phyloP scores from a whole-genome alignment of 2,888 invertebrate species.

The Coenonympha arcania region DNA sequence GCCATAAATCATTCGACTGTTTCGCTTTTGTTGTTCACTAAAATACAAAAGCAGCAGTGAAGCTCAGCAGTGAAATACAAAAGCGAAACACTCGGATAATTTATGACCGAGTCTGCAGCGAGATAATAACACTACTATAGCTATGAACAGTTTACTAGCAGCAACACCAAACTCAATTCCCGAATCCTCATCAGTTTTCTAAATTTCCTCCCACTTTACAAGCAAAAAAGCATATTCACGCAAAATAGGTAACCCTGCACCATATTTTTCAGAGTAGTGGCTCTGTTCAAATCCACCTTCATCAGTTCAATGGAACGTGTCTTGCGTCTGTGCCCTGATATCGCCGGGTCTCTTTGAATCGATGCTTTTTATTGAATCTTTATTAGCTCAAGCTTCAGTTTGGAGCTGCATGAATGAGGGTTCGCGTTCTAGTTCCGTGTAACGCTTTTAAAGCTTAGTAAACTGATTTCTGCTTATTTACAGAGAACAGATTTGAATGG shows the following conservation, averaged over 20 bases:
- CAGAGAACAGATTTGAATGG: background rate
- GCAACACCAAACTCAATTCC: too few species aligned
- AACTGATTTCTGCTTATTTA: background rate
- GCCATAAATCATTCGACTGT: too few species aligned
- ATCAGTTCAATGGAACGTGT: conserved; percentile 23
- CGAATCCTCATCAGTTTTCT: too few species aligned
- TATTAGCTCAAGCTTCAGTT: too few species aligned
- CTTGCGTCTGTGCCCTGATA: conserved; percentile 7
- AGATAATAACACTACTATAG: too few species aligned
- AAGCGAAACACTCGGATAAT: too few species aligned
- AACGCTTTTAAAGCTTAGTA: background rate
- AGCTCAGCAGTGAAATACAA: too few species aligned
- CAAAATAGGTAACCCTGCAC: conserved; percentile 10
- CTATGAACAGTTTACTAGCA: too few species aligned
- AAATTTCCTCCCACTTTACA: too few species aligned
- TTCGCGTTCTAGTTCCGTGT: background rate
- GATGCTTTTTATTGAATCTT: conserved; percentile 9
- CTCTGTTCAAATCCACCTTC: conserved; percentile 13
- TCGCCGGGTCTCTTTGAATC: conserved; percentile 5
- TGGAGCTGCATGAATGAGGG: background rate
- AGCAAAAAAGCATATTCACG: background rate
- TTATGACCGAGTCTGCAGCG: too few species aligned
- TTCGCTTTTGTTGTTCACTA: too few species aligned
- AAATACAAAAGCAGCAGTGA: too few species aligned
- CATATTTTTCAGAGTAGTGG: conserved; percentile 8